phyloP scores from a whole-genome alignment of 2,888 invertebrate genomes.

The Willowsia nigromaculata region DNA sequence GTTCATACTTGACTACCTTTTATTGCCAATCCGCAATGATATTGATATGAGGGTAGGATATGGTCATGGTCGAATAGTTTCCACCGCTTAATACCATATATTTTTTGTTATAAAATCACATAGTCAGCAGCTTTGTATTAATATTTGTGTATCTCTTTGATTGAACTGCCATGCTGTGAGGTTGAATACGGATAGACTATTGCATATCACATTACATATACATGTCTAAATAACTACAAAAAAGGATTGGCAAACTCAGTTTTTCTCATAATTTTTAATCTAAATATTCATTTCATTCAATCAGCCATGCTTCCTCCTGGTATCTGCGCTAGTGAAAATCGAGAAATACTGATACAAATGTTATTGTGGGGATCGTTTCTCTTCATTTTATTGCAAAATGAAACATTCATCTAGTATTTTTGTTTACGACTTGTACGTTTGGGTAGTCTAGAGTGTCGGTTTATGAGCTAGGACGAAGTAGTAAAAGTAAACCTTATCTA shows the following conservation, averaged over 20 bases:
- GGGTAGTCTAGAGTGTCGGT: too few relatives aligned
- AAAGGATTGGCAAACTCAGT: not conserved
- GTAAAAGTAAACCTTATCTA: too few relatives aligned
- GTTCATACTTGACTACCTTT: slow-evolving; percentile 12
- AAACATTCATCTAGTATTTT: too few relatives aligned
- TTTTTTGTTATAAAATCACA: not conserved
- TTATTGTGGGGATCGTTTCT: too few relatives aligned
- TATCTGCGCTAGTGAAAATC: too few relatives aligned
- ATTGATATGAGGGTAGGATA: not conserved
- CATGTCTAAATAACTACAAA: not conserved
- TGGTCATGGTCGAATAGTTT: not conserved
- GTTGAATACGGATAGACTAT: not conserved
- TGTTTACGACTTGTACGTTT: too few relatives aligned
- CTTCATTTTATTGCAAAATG: too few relatives aligned
- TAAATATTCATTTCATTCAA: not conserved
- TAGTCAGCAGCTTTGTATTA: not conserved
- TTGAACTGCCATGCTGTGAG: not conserved
- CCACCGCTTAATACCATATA: too few relatives aligned
- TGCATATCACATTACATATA: not conserved
- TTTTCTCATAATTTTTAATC: not conserved
- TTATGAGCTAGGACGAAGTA: too few relatives aligned
- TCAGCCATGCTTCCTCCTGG: not conserved
- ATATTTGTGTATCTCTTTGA: not conserved
- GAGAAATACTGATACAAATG: too few relatives aligned
- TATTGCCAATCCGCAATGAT: not conserved